Percentiles rank a stretch among this genome's conserved stretches.
phyloP scores from a whole-genome alignment of 2,113 vertebrate species.

The Malurus cyaneus region DNA sequence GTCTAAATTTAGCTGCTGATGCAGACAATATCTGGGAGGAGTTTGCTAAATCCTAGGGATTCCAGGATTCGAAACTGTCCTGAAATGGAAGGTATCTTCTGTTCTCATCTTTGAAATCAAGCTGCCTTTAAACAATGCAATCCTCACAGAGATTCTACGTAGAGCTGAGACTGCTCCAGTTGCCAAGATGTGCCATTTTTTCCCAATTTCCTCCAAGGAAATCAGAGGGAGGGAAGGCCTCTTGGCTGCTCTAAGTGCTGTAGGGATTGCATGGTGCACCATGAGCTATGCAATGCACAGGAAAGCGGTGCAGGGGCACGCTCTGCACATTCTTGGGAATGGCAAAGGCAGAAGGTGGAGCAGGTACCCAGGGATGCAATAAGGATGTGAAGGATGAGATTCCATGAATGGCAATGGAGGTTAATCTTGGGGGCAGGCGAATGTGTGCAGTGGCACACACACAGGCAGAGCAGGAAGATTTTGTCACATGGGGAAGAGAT shows the following conservation, averaged over 20 bases:
- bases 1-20: background rate
- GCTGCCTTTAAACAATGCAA: background rate
- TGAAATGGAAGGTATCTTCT: background rate
- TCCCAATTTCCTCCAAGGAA: background rate
- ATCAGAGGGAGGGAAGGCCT: background rate
- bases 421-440: rapidly evolving
- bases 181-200: background rate
- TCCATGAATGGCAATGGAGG: background rate
- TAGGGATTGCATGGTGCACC: background rate
- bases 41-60: background rate
- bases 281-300: background rate
- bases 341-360: background rate
- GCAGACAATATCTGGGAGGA: background rate
- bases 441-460: rapidly evolving
- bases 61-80: background rate
- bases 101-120: background rate
- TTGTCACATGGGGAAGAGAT: background rate
- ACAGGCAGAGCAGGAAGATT: background rate
- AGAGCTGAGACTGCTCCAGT: background rate
- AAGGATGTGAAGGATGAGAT: background rate
- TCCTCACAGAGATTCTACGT: background rate
- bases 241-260: background rate
- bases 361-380: background rate
- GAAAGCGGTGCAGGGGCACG: background rate
- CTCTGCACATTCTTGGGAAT: background rate